Conservation (phyloP, 2,113 vertebrate genomes). For the Ammodytes dubius region DNA sequence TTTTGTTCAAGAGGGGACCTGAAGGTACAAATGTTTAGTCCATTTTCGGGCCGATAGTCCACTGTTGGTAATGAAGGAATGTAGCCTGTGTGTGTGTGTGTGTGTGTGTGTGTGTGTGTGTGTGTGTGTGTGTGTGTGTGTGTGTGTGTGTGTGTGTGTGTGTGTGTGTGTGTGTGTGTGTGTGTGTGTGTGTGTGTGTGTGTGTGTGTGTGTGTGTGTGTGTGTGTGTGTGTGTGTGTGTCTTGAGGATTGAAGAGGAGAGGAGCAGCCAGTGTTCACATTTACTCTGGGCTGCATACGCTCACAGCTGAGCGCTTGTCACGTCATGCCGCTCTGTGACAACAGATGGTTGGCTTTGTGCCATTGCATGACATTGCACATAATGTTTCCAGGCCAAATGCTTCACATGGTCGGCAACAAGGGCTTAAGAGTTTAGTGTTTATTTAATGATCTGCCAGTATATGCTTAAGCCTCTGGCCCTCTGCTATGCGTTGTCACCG, state of each 20-base stretch:
- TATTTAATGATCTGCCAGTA: constrained; percentile 37
- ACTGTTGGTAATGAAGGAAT: not conserved
- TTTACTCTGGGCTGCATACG: not conserved
- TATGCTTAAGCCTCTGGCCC: constrained; percentile 30
- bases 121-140: constrained; percentile 5
- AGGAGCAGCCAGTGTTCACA: constrained; percentile 10
- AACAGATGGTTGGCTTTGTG: constrained; percentile 56
- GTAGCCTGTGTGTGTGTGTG: constrained; percentile 24
- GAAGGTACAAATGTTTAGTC: no score
- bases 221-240: not conserved
- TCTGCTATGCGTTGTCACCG: not conserved
- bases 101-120: constrained; percentile 27
- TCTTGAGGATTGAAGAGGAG: not conserved
- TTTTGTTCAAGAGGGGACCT: no score
- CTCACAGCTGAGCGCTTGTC: constrained; percentile 34
- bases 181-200: constrained; percentile 36
- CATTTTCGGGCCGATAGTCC: no score
- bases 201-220: constrained; percentile 28
- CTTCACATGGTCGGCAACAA: constrained; percentile 22
- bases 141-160: constrained; percentile 29
- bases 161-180: constrained; percentile 28
- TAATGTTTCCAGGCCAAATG: constrained; percentile 35
- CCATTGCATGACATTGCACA: constrained; percentile 52
- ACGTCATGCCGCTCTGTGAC: constrained; percentile 41
- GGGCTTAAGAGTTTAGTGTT: constrained; percentile 34